Evolutionary conservation across 2,797 vertebrate genomes (phyloP).

Genomic region (Aphelocoma californica): DNA sequence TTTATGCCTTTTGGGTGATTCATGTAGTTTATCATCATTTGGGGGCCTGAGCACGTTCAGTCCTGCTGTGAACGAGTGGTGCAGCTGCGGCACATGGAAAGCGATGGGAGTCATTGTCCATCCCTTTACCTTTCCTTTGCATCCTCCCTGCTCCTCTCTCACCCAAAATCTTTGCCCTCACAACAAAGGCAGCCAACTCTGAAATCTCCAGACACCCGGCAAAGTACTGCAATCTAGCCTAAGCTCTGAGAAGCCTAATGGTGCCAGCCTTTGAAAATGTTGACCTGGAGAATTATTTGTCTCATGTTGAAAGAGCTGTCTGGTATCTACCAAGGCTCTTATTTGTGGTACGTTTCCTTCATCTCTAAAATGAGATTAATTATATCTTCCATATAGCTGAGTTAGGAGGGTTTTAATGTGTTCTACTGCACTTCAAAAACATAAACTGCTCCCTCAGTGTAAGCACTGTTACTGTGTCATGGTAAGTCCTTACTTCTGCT

Average conservation of each 20-base stretch:
- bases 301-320: not conserved
- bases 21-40: not conserved
- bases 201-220: not conserved
- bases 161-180: not conserved
- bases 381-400: not conserved
- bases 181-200: not conserved
- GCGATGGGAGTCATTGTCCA: accelerated
- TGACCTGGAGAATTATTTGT: not conserved
- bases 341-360: not conserved
- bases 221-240: not conserved
- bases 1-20: not conserved
- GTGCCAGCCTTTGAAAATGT: not conserved
- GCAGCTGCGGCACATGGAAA: accelerated
- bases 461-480: not conserved
- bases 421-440: not conserved
- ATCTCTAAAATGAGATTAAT: not conserved
- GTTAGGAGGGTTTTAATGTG: not conserved
- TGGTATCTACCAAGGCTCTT: not conserved
- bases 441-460: not conserved
- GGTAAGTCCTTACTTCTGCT: not conserved
- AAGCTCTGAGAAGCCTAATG: not conserved
- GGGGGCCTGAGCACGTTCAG: accelerated
- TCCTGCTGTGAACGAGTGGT: accelerated
- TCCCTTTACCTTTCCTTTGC: not conserved
- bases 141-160: not conserved